A percentile compares a stretch with the other conserved stretches of the same genome.
phyloP scores from a whole-genome alignment of 2,113 vertebrate species.

The Cyprinus carpio region DNA sequence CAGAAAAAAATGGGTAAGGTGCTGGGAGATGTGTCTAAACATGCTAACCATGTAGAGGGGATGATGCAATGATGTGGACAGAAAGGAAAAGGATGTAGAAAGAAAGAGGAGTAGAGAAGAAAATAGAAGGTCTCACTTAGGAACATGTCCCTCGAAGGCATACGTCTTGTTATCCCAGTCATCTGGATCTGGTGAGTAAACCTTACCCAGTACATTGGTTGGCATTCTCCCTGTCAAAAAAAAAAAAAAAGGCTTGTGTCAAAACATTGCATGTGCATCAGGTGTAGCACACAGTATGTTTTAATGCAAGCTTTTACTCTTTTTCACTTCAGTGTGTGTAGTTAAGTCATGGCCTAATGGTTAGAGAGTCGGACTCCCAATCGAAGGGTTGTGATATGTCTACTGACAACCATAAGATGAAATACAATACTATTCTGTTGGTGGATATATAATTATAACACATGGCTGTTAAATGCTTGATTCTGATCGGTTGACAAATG shows the following conservation, averaged over 20 bases:
- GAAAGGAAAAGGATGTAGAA: constrained; percentile 5
- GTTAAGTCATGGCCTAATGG: no score
- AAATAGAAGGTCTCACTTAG: constrained; percentile 74
- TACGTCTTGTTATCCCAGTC: constrained; percentile 95
- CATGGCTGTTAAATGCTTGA: not conserved
- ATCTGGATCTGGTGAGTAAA: constrained; percentile 86
- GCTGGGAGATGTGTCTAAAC: not conserved
- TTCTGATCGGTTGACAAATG: not conserved
- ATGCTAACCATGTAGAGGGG: not conserved
- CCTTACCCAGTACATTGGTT: constrained; percentile 81
- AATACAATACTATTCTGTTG: not conserved
- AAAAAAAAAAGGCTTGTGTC: not conserved
- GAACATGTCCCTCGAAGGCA: constrained; percentile 81
- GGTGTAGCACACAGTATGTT: not conserved
- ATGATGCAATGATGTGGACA: constrained; percentile 25
- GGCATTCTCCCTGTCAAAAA: constrained; percentile 80
- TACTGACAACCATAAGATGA: not conserved
- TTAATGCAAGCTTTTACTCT: no score
- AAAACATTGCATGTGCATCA: not conserved
- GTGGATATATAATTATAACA: no score
- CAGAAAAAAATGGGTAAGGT: constrained; percentile 4
- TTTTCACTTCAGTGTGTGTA: no score
- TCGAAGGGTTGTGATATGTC: no score
- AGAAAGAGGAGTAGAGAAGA: not conserved
- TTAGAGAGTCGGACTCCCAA: no score